phyloP scores from a whole-genome alignment of 2,797 vertebrate species.

The Distichodus sexfasciatus region DNA sequence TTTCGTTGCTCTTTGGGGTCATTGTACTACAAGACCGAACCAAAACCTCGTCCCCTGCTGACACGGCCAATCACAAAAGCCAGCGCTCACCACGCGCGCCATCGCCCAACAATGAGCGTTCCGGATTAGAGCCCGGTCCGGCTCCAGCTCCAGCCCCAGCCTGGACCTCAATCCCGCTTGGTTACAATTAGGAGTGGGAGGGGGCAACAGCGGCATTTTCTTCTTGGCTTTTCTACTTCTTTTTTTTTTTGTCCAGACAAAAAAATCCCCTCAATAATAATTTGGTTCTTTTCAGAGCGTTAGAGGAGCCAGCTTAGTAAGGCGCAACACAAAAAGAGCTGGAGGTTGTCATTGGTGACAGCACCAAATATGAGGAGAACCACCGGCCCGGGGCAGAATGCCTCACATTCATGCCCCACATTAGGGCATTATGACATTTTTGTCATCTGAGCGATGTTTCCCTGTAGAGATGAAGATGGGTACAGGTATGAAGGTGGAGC shows the following conservation, averaged over 20 bases:
- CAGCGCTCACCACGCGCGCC: constrained; percentile 29
- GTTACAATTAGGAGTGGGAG: constrained; percentile 68
- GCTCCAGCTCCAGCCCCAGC: constrained; percentile 46
- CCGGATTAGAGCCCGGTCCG: constrained; percentile 43
- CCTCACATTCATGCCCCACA: too few species aligned
- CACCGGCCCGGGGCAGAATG: too few species aligned
- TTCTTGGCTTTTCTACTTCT: constrained; percentile 71
- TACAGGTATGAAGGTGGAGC: too few species aligned
- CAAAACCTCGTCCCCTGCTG: constrained; percentile 45
- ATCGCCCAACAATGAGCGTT: constrained; percentile 42
- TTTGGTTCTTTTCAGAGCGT: constrained; percentile 78
- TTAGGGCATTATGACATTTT: too few species aligned
- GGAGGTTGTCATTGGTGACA: constrained; percentile 57
- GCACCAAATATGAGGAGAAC: constrained; percentile 66
- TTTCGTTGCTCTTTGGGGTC: constrained; percentile 42
- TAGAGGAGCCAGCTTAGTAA: constrained; percentile 80
- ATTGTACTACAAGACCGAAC: constrained; percentile 41
- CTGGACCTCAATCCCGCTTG: constrained; percentile 67
- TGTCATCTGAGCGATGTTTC: too few species aligned
- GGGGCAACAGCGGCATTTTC: too few species aligned
- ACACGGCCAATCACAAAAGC: constrained; percentile 23
- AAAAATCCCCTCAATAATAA: constrained; percentile 79
- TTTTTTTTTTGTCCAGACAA: constrained; percentile 21
- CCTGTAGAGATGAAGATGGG: too few species aligned
- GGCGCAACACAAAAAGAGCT: constrained; percentile 80